Evolutionary conservation across 2,888 invertebrate species (phyloP).

Genomic region (Isotomurus palustris): DNA sequence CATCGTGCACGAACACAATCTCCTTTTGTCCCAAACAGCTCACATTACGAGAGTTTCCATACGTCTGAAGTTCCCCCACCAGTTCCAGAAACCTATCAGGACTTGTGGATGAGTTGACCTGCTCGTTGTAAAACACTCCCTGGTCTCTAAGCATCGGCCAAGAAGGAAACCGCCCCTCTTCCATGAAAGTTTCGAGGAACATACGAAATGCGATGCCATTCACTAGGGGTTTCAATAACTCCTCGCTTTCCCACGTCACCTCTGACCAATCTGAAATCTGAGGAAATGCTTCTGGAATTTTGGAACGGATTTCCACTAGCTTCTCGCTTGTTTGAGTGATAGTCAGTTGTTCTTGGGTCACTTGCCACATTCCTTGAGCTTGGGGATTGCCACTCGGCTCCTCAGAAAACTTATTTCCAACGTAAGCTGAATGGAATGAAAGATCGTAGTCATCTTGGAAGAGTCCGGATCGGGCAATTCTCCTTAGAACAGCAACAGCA

Average conservation of each 20-base stretch:
- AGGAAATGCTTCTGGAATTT: background rate
- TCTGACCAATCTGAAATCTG: background rate
- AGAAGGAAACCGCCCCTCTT: background rate
- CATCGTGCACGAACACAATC: conserved; percentile 8
- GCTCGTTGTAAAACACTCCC: background rate
- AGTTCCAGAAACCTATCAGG: background rate
- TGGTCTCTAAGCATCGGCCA: conserved; percentile 2
- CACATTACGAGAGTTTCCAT: background rate
- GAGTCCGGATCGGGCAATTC: background rate
- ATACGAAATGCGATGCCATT: background rate
- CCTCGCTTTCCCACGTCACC: background rate
- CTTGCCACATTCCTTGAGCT: conserved; percentile 2
- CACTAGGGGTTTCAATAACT: background rate
- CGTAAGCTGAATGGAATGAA: background rate
- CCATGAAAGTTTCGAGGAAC: background rate
- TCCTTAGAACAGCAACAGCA: background rate
- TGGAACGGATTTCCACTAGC: background rate
- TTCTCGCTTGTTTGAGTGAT: background rate
- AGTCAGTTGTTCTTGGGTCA: background rate
- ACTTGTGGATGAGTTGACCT: background rate
- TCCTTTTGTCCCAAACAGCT: background rate
- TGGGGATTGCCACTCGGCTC: background rate
- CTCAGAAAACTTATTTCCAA: background rate
- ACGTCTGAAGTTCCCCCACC: background rate
- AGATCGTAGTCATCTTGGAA: conserved; percentile 1